These are phyloP conservation scores for Rhagonycha lutea DNA, from an alignment of 2,888 invertebrate species.

Conservation along the genomic window DNA sequence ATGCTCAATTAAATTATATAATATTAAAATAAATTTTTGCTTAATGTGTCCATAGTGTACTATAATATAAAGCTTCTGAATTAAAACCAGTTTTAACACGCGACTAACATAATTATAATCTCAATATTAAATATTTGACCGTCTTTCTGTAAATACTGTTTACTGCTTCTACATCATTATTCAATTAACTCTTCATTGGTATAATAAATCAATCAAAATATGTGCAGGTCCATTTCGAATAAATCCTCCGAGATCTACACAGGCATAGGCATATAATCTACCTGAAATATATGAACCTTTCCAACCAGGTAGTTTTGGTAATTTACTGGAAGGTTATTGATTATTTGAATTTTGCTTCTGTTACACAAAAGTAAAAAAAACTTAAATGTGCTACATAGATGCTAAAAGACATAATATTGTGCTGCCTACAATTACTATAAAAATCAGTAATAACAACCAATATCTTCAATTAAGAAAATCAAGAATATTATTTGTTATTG, in stretches of 20 bases:
- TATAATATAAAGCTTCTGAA: neutral
- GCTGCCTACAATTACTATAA: neutral
- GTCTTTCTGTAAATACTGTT: neutral
- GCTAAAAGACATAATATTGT: neutral
- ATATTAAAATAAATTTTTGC: neutral
- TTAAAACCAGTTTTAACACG: neutral
- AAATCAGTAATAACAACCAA: neutral
- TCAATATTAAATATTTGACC: neutral
- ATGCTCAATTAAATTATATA: neutral
- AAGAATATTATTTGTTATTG: no score
- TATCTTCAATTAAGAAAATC: neutral
- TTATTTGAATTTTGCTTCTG: neutral
- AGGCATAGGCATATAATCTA: neutral
- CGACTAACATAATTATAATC: neutral
- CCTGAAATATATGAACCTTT: neutral
- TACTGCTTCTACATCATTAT: conserved; percentile 7
- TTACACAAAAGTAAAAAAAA: neutral
- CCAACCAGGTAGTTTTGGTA: neutral
- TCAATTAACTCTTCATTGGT: conserved; percentile 5
- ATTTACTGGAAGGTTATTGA: neutral
- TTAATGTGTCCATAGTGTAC: neutral
- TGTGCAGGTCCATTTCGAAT: neutral
- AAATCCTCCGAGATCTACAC: neutral
- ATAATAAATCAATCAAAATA: conserved; percentile 4
- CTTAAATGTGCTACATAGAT: neutral